Evolutionary conservation across 2,113 vertebrate species (phyloP).

Genomic region (Neopipo cinnamomea): DNA sequence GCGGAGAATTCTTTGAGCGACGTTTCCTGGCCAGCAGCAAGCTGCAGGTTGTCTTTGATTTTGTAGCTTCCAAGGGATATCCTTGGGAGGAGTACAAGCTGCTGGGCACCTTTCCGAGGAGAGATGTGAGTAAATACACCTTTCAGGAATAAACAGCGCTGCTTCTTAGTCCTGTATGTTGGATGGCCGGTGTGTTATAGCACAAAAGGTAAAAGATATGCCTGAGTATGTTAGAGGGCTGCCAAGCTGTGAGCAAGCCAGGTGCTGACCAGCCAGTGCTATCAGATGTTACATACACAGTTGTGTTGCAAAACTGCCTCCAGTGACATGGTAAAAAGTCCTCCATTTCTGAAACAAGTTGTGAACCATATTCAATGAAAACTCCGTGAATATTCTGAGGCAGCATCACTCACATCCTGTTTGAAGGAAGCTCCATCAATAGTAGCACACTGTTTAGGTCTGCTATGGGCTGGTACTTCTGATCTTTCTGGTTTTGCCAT

Average conservation of each 20-base stretch:
- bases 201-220: not conserved
- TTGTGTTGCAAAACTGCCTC: not conserved
- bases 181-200: not conserved
- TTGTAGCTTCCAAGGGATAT: constrained; percentile 97
- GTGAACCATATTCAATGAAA: not conserved
- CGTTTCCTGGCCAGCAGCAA: constrained; percentile 94
- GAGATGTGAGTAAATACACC: constrained; percentile 85
- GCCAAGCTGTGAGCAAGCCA: not conserved
- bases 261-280: not conserved
- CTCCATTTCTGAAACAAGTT: not conserved
- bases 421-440: not conserved
- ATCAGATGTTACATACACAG: not conserved
- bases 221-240: not conserved
- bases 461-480: not conserved
- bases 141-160: not conserved
- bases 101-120: constrained; percentile 98
- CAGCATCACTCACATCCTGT: rapidly evolving
- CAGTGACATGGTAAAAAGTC: not conserved
- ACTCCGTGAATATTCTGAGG: not conserved
- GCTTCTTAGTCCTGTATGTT: not conserved
- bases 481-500: not conserved
- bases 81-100: constrained; percentile 96
- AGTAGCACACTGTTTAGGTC: not conserved
- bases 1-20: constrained; percentile 93
- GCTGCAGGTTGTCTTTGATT: constrained; percentile 97